phyloP scores from a whole-genome alignment of 2,888 invertebrate species.

The Patella depressa region DNA sequence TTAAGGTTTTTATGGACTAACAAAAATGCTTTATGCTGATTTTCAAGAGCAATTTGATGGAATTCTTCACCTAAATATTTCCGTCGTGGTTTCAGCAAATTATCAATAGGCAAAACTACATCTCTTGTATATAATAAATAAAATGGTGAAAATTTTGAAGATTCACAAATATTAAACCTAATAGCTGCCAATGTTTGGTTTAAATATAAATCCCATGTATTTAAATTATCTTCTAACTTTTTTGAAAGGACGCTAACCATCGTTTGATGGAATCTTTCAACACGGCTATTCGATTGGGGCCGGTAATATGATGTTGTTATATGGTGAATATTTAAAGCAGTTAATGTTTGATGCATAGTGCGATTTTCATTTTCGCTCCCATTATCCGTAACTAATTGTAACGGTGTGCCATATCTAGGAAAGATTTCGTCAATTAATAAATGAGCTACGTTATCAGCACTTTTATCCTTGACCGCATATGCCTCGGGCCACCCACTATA shows the following conservation, averaged over 20 bases:
- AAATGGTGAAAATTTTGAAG: background rate
- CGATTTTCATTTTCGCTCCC: slow-evolving; percentile 16
- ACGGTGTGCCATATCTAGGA: slow-evolving; percentile 25
- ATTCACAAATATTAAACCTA: background rate
- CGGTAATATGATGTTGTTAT: slow-evolving; percentile 35
- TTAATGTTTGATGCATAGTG: slow-evolving; percentile 7
- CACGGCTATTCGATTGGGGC: slow-evolving; percentile 29
- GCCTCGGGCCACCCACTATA: slow-evolving; percentile 22
- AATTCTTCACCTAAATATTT: slow-evolving; percentile 14
- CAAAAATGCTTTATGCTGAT: slow-evolving; percentile 17
- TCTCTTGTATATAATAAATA: slow-evolving; percentile 3
- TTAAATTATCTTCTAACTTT: no score
- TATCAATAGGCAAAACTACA: slow-evolving; percentile 4
- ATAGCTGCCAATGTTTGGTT: slow-evolving; percentile 27
- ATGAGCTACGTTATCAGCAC: slow-evolving; percentile 20
- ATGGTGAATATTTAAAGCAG: slow-evolving; percentile 16
- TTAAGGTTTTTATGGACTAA: no score
- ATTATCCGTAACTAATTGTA: slow-evolving; percentile 19
- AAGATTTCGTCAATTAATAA: slow-evolving; percentile 32
- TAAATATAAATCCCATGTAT: background rate
- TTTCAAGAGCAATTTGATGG: background rate
- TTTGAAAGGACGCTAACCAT: slow-evolving; percentile 29
- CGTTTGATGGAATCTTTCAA: slow-evolving; percentile 28
- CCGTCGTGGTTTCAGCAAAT: slow-evolving; percentile 4
- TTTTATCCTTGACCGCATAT: slow-evolving; percentile 13